phyloP scores from a whole-genome alignment of 2,113 vertebrate species.

The Phyllostomus discolor region DNA sequence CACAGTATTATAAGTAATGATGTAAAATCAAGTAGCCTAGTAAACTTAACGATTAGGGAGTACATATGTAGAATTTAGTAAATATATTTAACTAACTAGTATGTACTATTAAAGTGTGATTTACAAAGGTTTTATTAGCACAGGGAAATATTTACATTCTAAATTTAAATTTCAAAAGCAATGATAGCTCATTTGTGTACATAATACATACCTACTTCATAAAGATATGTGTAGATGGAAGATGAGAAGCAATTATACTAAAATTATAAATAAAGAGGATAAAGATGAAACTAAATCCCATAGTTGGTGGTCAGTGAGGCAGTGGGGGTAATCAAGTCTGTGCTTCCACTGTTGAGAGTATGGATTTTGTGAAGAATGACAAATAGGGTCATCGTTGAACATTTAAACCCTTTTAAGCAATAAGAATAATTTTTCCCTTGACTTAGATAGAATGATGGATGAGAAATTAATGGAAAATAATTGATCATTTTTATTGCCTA shows the following conservation, averaged over 20 bases:
- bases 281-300: not conserved
- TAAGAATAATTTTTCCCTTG: not conserved
- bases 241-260: not conserved
- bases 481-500: not conserved
- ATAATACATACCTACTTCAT: not conserved
- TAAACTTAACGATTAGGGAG: not conserved
- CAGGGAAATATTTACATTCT: not conserved
- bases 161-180: slow-evolving; percentile 20
- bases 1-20: not conserved
- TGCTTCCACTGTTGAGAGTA: not conserved
- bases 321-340: not conserved
- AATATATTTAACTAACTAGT: not conserved
- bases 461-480: not conserved
- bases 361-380: not conserved
- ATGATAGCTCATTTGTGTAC: not conserved
- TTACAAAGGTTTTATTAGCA: not conserved
- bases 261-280: not conserved
- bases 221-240: not conserved
- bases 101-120: not conserved
- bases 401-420: not conserved
- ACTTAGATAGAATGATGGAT: not conserved
- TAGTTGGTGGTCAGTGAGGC: not conserved
- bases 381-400: not conserved
- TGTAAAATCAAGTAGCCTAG: not conserved
- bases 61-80: not conserved